Evolutionary conservation across 2,797 vertebrate genomes (phyloP), one percentile per base, ranked within the genome.

Genomic region (Hyperoplus immaculatus): DNA sequence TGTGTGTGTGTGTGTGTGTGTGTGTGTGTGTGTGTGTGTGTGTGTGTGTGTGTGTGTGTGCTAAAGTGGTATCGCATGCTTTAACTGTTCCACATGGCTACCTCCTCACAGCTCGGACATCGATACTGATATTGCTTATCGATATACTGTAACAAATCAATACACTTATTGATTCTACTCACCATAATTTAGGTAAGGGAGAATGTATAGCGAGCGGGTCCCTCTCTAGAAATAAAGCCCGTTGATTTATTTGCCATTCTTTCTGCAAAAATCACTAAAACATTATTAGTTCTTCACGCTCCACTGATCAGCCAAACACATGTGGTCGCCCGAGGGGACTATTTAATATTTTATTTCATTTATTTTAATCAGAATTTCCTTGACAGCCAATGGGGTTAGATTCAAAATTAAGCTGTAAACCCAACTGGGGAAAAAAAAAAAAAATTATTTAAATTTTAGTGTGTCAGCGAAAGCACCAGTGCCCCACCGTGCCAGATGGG

Each of bases 391-490:
- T 42, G n/a, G 7, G n/a, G 0, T 29, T 29, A 36, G 29, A 67
- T 13, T 5, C 2, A 62, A 1, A 15, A 3, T 21, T 16, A 42
- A 4, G 3, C 10, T 6, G 10, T 15, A 14, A n/a, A 29, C 1
- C 41, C 4, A 36, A 72, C 5, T n/a, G 7, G 53, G 53, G 45
- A 77, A 61, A 65, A 4, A 29, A 29, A 29, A 3, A 29, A 3
- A 21, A 9, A 36, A 63, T 9, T 65, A 9, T 49, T n/a, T 5
- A 18, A 10, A n/a, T 43, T 41, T 64, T 36, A 1, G 29, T 43
- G 18, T 49, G 45, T 77, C 78, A 80, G 81, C 63, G 18, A n/a
- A 72, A 38, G 14, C 49, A 46, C 5, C 38, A 18, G 57, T 43
- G 62, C 59, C 16, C 43, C 13, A 5, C 15, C 13, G 2, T n/a